Evolutionary conservation across 92 coral and sea anemone genomes (phyloP).

Genomic region (Actinostola sp.): DNA sequence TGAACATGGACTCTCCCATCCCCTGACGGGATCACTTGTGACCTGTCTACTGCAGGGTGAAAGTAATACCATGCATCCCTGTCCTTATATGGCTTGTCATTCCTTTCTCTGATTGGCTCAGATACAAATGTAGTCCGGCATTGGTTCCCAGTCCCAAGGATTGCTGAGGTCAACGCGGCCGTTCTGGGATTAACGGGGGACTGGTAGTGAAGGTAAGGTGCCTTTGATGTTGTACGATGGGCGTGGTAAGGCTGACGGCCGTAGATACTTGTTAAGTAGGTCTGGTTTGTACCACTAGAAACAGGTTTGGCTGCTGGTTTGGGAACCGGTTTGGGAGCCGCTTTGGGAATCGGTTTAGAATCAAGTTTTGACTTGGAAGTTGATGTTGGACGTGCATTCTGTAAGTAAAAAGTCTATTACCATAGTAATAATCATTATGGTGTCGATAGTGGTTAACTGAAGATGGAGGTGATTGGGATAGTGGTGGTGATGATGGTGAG

Average conservation of each 20-base stretch:
- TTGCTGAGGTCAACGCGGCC: slow-evolving; percentile 76
- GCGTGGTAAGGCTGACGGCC: slow-evolving; percentile 87
- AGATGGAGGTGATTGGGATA: too few relatives aligned
- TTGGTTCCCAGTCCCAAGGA: slow-evolving; percentile 55
- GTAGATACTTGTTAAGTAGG: slow-evolving; percentile 84
- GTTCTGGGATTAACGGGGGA: slow-evolving; percentile 87
- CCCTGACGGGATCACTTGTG: slow-evolving; percentile 51
- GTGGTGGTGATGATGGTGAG: too few relatives aligned
- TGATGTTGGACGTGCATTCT: slow-evolving; percentile 25
- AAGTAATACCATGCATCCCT: slow-evolving; percentile 72
- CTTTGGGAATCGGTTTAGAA: slow-evolving; percentile 1
- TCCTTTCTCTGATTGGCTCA: slow-evolving; percentile 22
- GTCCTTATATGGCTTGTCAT: slow-evolving; percentile 5
- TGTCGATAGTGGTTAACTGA: too few relatives aligned
- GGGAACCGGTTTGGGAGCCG: slow-evolving; percentile 50
- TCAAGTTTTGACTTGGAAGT: slow-evolving; percentile 11
- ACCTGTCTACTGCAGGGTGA: slow-evolving; percentile 73
- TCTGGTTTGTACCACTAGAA: slow-evolving; percentile 39
- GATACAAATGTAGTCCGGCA: slow-evolving; percentile 15
- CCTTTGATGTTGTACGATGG: slow-evolving; percentile 84
- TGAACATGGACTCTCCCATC: slow-evolving; percentile 44
- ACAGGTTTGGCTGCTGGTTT: slow-evolving; percentile 46
- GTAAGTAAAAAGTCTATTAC: not conserved
- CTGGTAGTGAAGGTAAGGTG: slow-evolving; percentile 91
- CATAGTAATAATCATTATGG: too few relatives aligned